Evolutionary conservation across 2,113 vertebrate genomes (phyloP).

Genomic region (Tiliqua scincoides): DNA sequence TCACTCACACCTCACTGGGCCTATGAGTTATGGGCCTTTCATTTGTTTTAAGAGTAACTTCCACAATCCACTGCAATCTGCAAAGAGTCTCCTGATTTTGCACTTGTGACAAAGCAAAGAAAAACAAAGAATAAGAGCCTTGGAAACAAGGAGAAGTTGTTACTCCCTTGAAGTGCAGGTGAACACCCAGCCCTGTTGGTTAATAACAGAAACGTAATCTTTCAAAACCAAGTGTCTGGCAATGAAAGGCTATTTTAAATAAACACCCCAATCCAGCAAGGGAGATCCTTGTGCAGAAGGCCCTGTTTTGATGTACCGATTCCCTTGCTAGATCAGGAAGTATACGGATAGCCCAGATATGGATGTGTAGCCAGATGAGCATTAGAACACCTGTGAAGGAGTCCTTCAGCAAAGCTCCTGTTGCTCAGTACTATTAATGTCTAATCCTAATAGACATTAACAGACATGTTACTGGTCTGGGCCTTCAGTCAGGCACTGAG

Average conservation of each 20-base stretch:
- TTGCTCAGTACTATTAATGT: no score
- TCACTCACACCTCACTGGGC: constrained; percentile 10
- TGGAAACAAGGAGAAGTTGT: not conserved
- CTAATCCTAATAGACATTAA: no score
- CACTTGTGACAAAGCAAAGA: constrained; percentile 7
- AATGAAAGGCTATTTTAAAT: not conserved
- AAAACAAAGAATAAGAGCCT: not conserved
- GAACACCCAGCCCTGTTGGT: not conserved
- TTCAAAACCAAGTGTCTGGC: constrained; percentile 20
- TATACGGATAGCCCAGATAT: not conserved
- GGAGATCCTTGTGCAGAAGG: not conserved
- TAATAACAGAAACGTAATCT: not conserved
- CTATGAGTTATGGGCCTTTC: constrained; percentile 43
- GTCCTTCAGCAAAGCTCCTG: no score
- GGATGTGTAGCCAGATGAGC: not conserved
- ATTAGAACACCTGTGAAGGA: no score
- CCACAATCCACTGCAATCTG: not conserved
- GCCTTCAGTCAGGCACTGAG: no score
- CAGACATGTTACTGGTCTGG: no score
- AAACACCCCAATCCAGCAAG: not conserved
- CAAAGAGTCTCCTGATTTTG: constrained; percentile 44
- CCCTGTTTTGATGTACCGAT: not conserved
- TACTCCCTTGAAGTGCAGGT: not conserved
- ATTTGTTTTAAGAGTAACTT: constrained; percentile 45
- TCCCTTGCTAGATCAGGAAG: not conserved